phyloP scores from a whole-genome alignment of 1,140 invertebrate species.

The Bombus soroeensis region DNA sequence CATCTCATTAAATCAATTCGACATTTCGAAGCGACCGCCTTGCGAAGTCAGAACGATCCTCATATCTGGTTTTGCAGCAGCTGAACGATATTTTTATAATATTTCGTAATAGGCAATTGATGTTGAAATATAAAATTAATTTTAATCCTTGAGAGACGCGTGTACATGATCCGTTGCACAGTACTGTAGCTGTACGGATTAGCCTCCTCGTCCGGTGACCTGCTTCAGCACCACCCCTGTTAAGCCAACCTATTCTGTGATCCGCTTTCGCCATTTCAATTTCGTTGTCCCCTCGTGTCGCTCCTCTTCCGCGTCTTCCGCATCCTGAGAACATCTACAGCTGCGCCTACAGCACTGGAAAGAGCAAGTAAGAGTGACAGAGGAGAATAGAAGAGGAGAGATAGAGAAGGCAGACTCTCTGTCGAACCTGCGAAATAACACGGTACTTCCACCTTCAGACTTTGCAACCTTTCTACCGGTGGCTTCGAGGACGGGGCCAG shows the following conservation, averaged over 20 bases:
- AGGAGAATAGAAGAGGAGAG: too few relatives aligned
- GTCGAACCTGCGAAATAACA: slow-evolving; percentile 23
- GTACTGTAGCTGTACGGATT: slow-evolving; percentile 68
- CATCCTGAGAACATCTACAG: slow-evolving; percentile 76
- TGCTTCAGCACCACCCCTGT: slow-evolving; percentile 63
- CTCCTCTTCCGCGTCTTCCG: slow-evolving; percentile 68
- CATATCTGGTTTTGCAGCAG: too few relatives aligned
- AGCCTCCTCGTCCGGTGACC: slow-evolving; percentile 70
- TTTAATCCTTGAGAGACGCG: slow-evolving; percentile 35
- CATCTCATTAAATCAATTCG: too few relatives aligned
- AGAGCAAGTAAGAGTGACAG: neutral
- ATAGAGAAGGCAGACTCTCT: neutral
- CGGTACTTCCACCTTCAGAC: slow-evolving; percentile 43
- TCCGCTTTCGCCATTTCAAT: slow-evolving; percentile 81
- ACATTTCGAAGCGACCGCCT: too few relatives aligned
- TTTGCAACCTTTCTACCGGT: slow-evolving; percentile 56
- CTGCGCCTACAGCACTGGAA: slow-evolving; percentile 61
- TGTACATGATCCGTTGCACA: slow-evolving; percentile 50
- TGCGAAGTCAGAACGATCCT: too few relatives aligned
- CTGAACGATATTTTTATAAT: too few relatives aligned
- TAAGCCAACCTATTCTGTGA: slow-evolving; percentile 78
- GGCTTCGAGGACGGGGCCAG: slow-evolving; percentile 1
- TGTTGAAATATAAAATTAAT: slow-evolving; percentile 64
- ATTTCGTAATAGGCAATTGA: too few relatives aligned
- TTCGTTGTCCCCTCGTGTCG: slow-evolving; percentile 74